Conservation (phyloP, 2,797 vertebrate species). For the Sebastes ruberrimus region DNA sequence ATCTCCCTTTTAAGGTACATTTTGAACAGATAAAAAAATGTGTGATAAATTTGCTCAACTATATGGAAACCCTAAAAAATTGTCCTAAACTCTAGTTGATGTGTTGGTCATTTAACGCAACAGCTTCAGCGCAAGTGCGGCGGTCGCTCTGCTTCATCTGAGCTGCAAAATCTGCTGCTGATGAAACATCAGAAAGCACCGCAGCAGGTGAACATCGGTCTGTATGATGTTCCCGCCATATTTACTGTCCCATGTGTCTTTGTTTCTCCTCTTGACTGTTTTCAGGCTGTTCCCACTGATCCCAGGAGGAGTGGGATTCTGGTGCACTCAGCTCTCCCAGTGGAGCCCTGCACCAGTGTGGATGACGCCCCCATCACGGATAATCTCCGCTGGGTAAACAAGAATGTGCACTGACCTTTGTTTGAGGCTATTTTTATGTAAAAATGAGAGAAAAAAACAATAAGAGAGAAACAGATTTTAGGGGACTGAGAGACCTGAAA, state of each 20-base stretch:
- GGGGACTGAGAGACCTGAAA: not conserved
- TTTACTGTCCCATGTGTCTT: not conserved
- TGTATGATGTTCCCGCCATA: not conserved
- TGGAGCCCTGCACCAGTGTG: conserved; percentile 79
- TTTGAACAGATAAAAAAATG: no score
- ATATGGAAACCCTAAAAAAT: not conserved
- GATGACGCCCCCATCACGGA: conserved; percentile 81
- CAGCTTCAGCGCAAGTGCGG: no score
- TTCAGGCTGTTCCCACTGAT: conserved; percentile 42
- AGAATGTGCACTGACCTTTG: not conserved
- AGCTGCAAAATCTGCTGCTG: no score
- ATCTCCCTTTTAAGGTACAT: no score
- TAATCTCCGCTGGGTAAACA: conserved; percentile 85
- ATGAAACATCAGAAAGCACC: not conserved
- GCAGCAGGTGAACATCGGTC: not conserved
- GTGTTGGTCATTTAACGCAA: not conserved
- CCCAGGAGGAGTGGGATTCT: conserved; percentile 46
- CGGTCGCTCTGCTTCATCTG: no score
- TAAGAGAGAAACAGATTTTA: not conserved
- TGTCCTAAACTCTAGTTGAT: not conserved
- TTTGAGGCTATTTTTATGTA: not conserved
- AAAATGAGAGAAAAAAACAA: not conserved
- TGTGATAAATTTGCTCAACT: not conserved
- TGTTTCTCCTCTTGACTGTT: not conserved
- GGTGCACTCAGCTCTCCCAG: conserved; percentile 73